Evolutionary conservation across 2,888 invertebrate genomes (phyloP).

Genomic region (Poecilus cupreus): DNA sequence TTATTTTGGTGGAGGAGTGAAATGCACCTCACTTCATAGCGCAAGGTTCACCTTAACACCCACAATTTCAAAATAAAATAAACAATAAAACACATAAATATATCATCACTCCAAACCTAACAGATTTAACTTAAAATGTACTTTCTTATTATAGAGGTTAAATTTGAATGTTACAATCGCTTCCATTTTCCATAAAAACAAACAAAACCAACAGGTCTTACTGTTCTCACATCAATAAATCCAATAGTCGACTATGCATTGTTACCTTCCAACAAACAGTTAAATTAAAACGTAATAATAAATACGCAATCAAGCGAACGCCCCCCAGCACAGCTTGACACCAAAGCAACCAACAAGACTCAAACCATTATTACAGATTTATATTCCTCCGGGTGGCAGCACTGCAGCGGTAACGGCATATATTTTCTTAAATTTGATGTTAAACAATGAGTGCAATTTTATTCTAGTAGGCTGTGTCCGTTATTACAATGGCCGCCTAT

Average conservation of each 20-base stretch:
- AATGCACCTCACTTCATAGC: too few species aligned
- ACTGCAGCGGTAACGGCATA: neutral
- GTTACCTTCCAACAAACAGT: neutral
- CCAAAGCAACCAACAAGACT: neutral
- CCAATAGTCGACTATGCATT: constrained; percentile 10
- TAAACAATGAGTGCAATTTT: constrained; percentile 14
- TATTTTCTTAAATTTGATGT: constrained; percentile 35
- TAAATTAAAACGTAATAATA: constrained; percentile 38
- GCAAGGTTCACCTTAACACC: too few species aligned
- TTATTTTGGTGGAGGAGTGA: too few species aligned
- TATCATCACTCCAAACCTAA: too few species aligned
- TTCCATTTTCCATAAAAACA: neutral
- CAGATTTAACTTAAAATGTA: neutral
- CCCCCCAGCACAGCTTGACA: neutral
- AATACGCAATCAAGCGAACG: neutral
- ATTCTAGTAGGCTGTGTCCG: neutral
- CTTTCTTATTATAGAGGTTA: too few species aligned
- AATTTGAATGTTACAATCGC: too few species aligned
- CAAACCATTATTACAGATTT: constrained; percentile 28
- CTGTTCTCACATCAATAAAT: neutral
- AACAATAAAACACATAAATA: too few species aligned
- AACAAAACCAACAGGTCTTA: neutral
- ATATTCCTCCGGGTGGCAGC: constrained; percentile 23
- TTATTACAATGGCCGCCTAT: constrained; percentile 22
- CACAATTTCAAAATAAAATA: too few species aligned